Evolutionary conservation across 2,888 invertebrate species (phyloP).

Genomic region (Himalopsyche kuldschensis): DNA sequence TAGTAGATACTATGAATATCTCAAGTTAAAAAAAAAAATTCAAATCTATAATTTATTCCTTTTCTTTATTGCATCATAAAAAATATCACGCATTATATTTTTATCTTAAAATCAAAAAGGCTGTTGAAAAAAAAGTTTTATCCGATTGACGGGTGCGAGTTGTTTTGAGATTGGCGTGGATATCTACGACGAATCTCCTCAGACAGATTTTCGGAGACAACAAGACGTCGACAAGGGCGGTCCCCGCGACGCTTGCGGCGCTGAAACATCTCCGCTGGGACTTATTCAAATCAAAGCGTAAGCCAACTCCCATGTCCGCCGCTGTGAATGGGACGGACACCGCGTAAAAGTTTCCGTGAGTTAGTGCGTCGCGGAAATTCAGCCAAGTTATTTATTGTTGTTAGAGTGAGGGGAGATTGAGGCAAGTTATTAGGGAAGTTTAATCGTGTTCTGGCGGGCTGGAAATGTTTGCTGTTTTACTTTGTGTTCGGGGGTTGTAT

Average conservation of each 20-base stretch:
- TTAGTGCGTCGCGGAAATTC: background rate
- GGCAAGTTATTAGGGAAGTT: background rate
- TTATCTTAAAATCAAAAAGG: too few species aligned
- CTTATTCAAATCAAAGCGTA: background rate
- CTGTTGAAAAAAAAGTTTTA: too few species aligned
- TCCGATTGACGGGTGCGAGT: too few species aligned
- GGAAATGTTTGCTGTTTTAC: constrained; percentile 1
- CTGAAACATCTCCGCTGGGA: background rate
- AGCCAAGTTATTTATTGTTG: background rate
- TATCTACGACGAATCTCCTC: background rate
- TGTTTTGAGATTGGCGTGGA: background rate
- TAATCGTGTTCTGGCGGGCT: background rate
- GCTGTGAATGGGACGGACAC: background rate
- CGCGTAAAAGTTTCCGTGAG: background rate
- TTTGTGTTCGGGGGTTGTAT: background rate
- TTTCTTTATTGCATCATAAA: too few species aligned
- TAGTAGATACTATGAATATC: too few species aligned
- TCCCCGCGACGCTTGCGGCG: background rate
- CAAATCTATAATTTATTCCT: too few species aligned
- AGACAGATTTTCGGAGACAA: background rate
- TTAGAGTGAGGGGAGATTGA: background rate
- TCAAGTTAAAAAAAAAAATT: too few species aligned
- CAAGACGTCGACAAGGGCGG: background rate
- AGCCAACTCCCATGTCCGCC: background rate
- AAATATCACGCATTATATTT: too few species aligned